Percentiles rank a stretch among this genome's conserved stretches.
phyloP scores from a whole-genome alignment of 2,797 vertebrate species.

The Schizothorax lantsangensis region DNA sequence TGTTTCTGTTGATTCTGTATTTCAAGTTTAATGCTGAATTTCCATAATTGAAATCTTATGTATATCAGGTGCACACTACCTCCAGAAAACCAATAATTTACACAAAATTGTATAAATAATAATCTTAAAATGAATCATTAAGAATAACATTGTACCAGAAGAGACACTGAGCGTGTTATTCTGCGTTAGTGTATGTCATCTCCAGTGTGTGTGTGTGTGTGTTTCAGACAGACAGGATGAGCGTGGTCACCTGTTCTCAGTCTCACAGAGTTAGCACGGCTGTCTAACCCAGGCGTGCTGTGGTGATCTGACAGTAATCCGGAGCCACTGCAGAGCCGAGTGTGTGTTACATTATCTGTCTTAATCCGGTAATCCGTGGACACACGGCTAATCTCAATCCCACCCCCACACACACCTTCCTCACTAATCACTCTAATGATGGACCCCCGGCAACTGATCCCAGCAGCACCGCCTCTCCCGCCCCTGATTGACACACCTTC shows the following conservation, averaged over 20 bases:
- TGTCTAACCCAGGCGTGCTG: slow-evolving; percentile 85
- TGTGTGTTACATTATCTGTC: slow-evolving; percentile 79
- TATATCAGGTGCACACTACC: not conserved
- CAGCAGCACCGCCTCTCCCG: slow-evolving; percentile 64
- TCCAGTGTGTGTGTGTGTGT: slow-evolving; percentile 16
- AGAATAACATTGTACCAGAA: not conserved
- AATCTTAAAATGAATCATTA: not conserved
- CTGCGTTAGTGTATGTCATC: not conserved
- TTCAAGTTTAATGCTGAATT: not conserved
- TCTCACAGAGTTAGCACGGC: slow-evolving; percentile 82
- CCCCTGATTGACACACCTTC: slow-evolving; percentile 41
- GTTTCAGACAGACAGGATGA: slow-evolving; percentile 39
- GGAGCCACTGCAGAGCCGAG: slow-evolving; percentile 74
- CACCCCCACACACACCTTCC: slow-evolving; percentile 83
- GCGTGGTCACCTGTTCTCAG: slow-evolving; percentile 79
- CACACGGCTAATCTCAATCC: slow-evolving; percentile 77
- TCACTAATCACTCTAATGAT: slow-evolving; percentile 83
- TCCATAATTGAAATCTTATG: not conserved
- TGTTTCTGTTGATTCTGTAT: not conserved
- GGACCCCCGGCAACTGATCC: slow-evolving; percentile 71
- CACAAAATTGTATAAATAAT: not conserved
- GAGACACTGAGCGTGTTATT: not conserved
- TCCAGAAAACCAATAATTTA: not conserved
- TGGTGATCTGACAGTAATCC: slow-evolving; percentile 78
- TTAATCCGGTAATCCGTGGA: slow-evolving; percentile 79